Conservation (phyloP, 1,140 invertebrate genomes). For the Drosophila bocqueti region DNA sequence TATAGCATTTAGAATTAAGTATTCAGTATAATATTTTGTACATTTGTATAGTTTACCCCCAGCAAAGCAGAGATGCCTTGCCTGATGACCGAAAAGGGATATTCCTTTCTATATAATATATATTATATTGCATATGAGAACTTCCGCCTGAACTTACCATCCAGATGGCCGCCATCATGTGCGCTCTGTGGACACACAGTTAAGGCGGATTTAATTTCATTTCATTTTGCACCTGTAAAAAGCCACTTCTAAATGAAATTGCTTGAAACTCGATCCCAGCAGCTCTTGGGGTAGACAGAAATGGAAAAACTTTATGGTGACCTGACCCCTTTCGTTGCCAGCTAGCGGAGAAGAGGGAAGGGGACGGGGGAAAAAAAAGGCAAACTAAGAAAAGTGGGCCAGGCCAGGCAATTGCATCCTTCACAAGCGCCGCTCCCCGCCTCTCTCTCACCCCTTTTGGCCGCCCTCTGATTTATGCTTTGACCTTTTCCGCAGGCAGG, state of each 20-base stretch:
- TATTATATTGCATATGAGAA: slow-evolving; percentile 27
- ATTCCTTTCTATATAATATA: background rate
- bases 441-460: background rate
- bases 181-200: slow-evolving; percentile 10
- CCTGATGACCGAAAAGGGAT: slow-evolving; percentile 9
- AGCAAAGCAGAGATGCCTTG: background rate
- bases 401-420: slow-evolving; percentile 71
- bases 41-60: background rate
- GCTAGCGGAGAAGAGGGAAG: background rate
- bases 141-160: slow-evolving; percentile 34
- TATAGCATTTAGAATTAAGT: too few relatives aligned
- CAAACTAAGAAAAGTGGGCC: slow-evolving; percentile 58
- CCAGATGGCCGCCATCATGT: slow-evolving; percentile 13
- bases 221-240: slow-evolving; percentile 49
- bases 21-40: too few relatives aligned
- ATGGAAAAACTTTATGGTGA: slow-evolving; percentile 57
- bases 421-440: background rate
- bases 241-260: slow-evolving; percentile 55
- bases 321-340: slow-evolving; percentile 44
- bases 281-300: slow-evolving; percentile 28
- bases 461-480: slow-evolving; percentile 73
- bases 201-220: slow-evolving; percentile 51
- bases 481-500: slow-evolving; percentile 79
- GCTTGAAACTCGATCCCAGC: slow-evolving; percentile 42
- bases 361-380: background rate